Conservation (phyloP, 1,140 invertebrate species). For the Neodiprion lecontei region DNA sequence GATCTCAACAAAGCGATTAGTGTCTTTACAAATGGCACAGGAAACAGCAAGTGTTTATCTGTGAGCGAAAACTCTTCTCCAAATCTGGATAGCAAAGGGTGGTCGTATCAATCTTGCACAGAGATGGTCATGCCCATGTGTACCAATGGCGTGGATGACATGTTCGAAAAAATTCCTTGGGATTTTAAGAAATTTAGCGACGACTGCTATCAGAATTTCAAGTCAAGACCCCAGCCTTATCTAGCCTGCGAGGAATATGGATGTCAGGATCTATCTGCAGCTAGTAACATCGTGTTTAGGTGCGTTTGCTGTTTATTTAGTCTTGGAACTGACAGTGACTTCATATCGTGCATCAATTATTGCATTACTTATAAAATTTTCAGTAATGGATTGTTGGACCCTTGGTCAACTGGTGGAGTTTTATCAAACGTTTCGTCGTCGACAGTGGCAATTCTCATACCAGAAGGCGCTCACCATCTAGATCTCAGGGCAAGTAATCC, state of each 20-base stretch:
- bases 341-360: neutral
- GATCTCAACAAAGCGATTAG: conserved; percentile 74
- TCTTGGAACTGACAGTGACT: neutral
- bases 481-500: conserved; percentile 80
- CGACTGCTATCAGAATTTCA: conserved; percentile 74
- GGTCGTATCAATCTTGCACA: conserved; percentile 84
- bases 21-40: conserved; percentile 86
- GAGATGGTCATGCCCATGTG: conserved; percentile 98
- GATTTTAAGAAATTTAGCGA: conserved; percentile 72
- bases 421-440: conserved; percentile 71
- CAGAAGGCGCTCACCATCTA: conserved; percentile 91
- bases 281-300: conserved; percentile 87
- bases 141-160: conserved; percentile 76
- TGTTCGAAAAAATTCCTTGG: conserved; percentile 84
- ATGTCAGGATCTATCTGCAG: conserved; percentile 72
- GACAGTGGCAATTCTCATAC: conserved; percentile 80
- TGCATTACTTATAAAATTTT: conserved; percentile 26
- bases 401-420: conserved; percentile 93
- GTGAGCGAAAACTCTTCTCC: conserved; percentile 60
- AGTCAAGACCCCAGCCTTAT: conserved; percentile 70
- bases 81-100: conserved; percentile 72
- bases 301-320: conserved; percentile 35
- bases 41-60: conserved; percentile 71
- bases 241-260: conserved; percentile 82
- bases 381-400: conserved; percentile 91